Evolutionary conservation across 2,113 vertebrate species (phyloP).

Genomic region (Talpa occidentalis): DNA sequence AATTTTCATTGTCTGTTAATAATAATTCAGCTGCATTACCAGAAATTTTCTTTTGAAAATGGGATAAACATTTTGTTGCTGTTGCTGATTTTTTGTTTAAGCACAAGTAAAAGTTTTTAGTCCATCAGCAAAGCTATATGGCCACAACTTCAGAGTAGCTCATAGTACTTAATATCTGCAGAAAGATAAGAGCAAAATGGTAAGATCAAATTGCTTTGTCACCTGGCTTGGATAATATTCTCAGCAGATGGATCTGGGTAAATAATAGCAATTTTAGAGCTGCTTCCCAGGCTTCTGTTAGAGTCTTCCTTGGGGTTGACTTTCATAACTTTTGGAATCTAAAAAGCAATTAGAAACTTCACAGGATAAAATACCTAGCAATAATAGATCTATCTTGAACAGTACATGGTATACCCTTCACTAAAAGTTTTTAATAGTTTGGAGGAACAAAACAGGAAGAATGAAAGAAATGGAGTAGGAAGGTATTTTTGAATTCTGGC

Average conservation of each 20-base stretch:
- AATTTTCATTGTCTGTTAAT: background rate
- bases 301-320: background rate
- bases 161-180: background rate
- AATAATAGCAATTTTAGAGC: background rate
- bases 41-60: background rate
- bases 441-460: background rate
- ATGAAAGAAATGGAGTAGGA: background rate
- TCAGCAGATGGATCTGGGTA: background rate
- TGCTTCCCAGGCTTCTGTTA: background rate
- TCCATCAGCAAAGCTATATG: background rate
- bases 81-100: background rate
- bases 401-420: background rate
- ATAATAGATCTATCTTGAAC: background rate
- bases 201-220: background rate
- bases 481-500: background rate
- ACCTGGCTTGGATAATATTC: background rate
- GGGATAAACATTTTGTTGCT: background rate
- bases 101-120: background rate
- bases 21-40: background rate
- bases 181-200: background rate
- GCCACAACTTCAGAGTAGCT: background rate
- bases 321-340: background rate
- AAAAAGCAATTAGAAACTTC: background rate
- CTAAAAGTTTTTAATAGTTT: background rate
- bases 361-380: background rate